Percentiles rank a stretch among this genome's conserved stretches.
phyloP scores from a whole-genome alignment of 2,113 vertebrate genomes.

The Acanthisitta chloris region DNA sequence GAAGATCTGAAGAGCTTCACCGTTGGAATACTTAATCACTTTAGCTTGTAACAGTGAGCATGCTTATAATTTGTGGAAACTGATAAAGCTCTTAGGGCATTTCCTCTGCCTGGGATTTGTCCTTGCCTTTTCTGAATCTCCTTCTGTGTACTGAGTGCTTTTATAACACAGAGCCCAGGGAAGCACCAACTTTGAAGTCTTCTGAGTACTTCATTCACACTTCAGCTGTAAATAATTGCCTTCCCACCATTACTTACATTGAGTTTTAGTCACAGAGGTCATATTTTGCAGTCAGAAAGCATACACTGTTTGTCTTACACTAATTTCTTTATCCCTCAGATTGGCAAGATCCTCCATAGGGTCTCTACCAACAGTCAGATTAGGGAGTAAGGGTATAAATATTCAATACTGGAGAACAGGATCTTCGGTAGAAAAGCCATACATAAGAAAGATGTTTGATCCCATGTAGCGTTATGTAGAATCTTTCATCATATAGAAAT shows the following conservation, averaged over 20 bases:
- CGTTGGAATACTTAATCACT: not conserved
- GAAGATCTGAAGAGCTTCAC: not conserved
- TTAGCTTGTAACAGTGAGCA: not conserved
- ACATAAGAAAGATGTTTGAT: not conserved
- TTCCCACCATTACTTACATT: not conserved
- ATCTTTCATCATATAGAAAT: not conserved
- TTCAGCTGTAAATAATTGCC: not conserved
- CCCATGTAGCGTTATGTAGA: not conserved
- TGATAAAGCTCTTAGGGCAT: not conserved
- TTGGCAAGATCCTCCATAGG: not conserved
- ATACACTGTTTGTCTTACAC: not conserved
- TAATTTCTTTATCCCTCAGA: not conserved
- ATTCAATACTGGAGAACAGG: not conserved
- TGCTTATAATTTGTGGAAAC: not conserved
- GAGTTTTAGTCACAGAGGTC: not conserved
- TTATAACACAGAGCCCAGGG: not conserved
- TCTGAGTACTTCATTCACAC: not conserved
- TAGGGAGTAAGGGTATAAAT: not conserved
- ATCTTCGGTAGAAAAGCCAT: not conserved
- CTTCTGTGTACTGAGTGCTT: not conserved
- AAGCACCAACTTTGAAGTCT: conserved; percentile 3
- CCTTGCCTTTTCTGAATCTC: not conserved
- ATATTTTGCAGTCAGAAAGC: not conserved
- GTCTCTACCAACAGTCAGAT: not conserved
- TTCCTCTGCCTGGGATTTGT: not conserved